A percentile compares a stretch with the other conserved stretches of the same genome.
Conservation (phyloP, 2,888 invertebrate species). For the Parthenolecanium corni region DNA sequence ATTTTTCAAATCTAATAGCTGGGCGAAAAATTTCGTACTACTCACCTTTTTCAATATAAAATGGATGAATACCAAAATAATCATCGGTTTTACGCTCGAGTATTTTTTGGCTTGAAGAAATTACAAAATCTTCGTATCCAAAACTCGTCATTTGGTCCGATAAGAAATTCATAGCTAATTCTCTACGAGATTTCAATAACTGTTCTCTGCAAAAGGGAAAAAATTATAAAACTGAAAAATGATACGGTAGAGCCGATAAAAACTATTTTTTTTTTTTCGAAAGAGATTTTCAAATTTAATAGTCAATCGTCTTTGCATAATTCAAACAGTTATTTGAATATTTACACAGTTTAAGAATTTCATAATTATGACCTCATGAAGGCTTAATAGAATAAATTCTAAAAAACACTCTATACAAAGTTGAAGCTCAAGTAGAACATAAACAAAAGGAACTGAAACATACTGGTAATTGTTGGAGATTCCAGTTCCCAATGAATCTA, state of each 20-base stretch:
- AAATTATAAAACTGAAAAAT: slow-evolving; percentile 9
- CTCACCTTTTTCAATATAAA: slow-evolving; percentile 52
- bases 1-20: not conserved
- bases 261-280: too few relatives aligned
- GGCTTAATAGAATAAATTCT: not conserved
- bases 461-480: slow-evolving; percentile 46
- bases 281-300: too few relatives aligned
- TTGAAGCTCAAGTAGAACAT: slow-evolving; percentile 15
- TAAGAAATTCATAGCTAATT: slow-evolving; percentile 47
- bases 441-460: too few relatives aligned
- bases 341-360: too few relatives aligned
- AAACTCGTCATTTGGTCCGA: slow-evolving; percentile 37
- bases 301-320: too few relatives aligned
- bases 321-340: too few relatives aligned
- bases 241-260: too few relatives aligned
- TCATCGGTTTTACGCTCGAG: slow-evolving; percentile 16
- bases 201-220: slow-evolving; percentile 35
- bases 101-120: not conserved
- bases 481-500: slow-evolving; percentile 81
- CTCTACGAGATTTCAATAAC: slow-evolving; percentile 38
- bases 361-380: not conserved
- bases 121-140: not conserved
- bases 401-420: not conserved
- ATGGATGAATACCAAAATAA: slow-evolving; percentile 65
- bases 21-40: slow-evolving; percentile 28